Evolutionary conservation across 2,113 vertebrate genomes (phyloP), one percentile per base, ranked within the genome.

Genomic region (Gallinago undulata): DNA sequence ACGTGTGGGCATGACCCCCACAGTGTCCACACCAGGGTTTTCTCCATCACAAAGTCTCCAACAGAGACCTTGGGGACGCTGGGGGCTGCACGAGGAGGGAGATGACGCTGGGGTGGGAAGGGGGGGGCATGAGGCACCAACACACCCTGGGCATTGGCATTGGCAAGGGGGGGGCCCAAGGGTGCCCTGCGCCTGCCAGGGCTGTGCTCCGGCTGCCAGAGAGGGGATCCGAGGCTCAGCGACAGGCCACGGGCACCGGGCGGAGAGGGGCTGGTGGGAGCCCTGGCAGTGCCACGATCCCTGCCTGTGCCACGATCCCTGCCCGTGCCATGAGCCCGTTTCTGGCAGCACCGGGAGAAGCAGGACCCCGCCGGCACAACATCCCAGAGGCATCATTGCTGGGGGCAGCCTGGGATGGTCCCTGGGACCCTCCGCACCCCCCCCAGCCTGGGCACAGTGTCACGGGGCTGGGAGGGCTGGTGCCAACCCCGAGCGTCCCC

Each of bases 1-100:
- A 48, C 6, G 27, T 2, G 45, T 4, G 47, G 8, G 39, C 16
- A 0, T 1, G 39, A 19, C 55, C 4, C 55, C 13, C 19, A 0
- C 13, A 0, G 35, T 0, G 19, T 2, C 78, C 1, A 0, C 0
- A 30, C 4, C 31, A 2, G 53, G n/a, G 12, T 18, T 56, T 31
- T n/a, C 53, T 12, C 72, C 31, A 4, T 25, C 51, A 3, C n/a
- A n/a, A 13, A 70, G 33, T 8, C 2, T 13, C 22, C 28, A 57
- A 11, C 2, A 1, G 23, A 16, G 28, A 9, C 6, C 1, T 1
- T n/a, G 55, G 45, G 51, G 62, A 19, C 3, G 17, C 25, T 9
- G 56, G 33, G 43, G 1, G 2, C 22, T 48, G 47, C 37, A 43
- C 47, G 25, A 19, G 33, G 23, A 21, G 22, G 37, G 27, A 8